These are phyloP conservation scores for Zeugodacus cucurbitae DNA, from an alignment of 1,140 invertebrate genomes.

Conservation along the genomic window DNA sequence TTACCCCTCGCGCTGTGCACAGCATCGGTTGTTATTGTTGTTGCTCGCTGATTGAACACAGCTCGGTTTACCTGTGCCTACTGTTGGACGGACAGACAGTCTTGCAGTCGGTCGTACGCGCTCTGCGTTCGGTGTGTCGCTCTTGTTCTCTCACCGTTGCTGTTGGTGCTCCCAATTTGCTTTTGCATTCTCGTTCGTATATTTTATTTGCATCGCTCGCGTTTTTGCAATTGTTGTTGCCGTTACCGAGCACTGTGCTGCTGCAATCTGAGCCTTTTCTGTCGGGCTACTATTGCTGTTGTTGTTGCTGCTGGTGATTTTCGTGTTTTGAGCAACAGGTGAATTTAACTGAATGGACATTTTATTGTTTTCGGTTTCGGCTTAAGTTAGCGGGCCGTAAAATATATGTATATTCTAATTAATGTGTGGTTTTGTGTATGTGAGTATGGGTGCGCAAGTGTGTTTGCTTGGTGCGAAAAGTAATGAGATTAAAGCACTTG, in stretches of 20 bases:
- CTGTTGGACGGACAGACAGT: neutral
- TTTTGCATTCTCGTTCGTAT: too few relatives aligned
- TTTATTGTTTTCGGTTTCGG: neutral
- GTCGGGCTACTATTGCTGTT: neutral
- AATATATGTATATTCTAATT: neutral
- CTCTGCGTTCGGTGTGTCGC: neutral
- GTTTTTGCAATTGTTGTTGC: conserved; percentile 13
- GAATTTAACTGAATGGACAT: conserved; percentile 9
- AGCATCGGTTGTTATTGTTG: neutral
- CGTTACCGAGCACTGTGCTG: neutral
- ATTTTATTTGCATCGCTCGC: neutral
- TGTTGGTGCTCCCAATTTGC: neutral
- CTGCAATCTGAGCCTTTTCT: conserved; percentile 1
- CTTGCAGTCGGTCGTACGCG: neutral
- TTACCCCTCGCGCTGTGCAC: neutral
- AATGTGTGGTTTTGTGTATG: neutral
- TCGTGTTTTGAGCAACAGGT: neutral
- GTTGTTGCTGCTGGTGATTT: neutral
- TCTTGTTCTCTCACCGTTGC: neutral
- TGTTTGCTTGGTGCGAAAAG: neutral
- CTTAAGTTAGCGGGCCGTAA: neutral
- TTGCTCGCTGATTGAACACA: neutral
- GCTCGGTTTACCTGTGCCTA: conserved; percentile 8
- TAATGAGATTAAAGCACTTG: neutral
- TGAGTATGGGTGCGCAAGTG: too few relatives aligned